These are phyloP conservation scores for Scarus forsteni DNA, from an alignment of 2,797 vertebrate species.

Conservation along the genomic window DNA sequence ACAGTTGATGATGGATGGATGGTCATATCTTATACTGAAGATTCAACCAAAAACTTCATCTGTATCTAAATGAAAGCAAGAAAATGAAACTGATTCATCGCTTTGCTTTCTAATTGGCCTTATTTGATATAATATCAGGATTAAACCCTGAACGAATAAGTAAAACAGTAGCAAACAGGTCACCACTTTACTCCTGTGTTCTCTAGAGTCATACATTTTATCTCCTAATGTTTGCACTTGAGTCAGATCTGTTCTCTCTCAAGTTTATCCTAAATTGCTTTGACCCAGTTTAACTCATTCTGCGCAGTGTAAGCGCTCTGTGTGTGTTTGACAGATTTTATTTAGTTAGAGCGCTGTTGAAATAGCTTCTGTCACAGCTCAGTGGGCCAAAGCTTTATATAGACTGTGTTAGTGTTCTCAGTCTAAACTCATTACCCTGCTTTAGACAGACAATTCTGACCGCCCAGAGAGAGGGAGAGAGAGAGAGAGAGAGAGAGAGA, in stretches of 20 bases:
- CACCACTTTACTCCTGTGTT: background rate
- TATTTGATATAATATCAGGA: too few species aligned
- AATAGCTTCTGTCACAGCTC: slow-evolving; percentile 54
- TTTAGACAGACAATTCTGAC: slow-evolving; percentile 49
- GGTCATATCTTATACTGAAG: too few species aligned
- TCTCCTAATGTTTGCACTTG: background rate
- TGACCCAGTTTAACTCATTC: slow-evolving; percentile 36
- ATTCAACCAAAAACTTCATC: too few species aligned
- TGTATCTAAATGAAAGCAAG: too few species aligned
- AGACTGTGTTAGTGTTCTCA: slow-evolving; percentile 70
- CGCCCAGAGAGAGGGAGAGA: slow-evolving; percentile 34
- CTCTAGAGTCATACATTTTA: background rate
- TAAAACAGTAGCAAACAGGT: background rate
- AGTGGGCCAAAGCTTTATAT: slow-evolving; percentile 60
- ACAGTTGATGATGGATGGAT: too few species aligned
- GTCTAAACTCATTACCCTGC: slow-evolving; percentile 72
- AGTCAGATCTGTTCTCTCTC: background rate
- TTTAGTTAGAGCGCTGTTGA: slow-evolving; percentile 43
- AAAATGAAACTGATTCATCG: too few species aligned
- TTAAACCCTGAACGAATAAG: too few species aligned
- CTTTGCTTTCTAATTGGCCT: too few species aligned
- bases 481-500: slow-evolving; percentile 44
- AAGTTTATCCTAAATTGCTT: slow-evolving; percentile 6
- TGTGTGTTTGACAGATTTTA: slow-evolving; percentile 38
- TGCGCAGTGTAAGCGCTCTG: slow-evolving; percentile 15